These are phyloP conservation scores for Cataglyphis altisquamis DNA, from an alignment of 2,888 invertebrate genomes.

Conservation along the genomic window DNA sequence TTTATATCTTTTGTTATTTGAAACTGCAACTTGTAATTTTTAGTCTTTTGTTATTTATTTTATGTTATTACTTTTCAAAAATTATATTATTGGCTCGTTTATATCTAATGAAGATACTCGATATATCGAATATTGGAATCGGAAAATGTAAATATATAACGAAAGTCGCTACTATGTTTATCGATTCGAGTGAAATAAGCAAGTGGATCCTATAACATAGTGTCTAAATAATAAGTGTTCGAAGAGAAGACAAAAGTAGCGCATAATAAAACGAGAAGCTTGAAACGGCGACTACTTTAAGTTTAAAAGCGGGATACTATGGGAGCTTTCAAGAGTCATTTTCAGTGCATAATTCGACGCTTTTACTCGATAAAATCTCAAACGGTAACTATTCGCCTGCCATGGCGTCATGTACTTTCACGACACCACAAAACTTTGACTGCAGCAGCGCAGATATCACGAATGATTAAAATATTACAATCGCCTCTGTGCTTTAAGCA, in stretches of 20 bases:
- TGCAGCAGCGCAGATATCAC: background rate
- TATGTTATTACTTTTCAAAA: background rate
- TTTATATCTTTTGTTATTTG: background rate
- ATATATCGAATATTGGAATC: background rate
- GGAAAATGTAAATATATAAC: background rate
- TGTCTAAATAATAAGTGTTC: constrained; percentile 37
- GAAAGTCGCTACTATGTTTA: background rate
- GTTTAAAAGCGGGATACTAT: constrained; percentile 42
- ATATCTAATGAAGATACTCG: background rate
- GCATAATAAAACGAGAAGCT: constrained; percentile 46
- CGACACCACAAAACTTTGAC: constrained; percentile 32
- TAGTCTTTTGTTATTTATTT: background rate
- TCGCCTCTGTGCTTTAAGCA: background rate
- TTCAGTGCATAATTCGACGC: constrained; percentile 46
- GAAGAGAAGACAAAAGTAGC: constrained; percentile 25
- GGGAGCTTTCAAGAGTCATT: constrained; percentile 49
- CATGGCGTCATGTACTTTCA: constrained; percentile 24
- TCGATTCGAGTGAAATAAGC: background rate
- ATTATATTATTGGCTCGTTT: background rate
- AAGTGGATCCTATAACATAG: constrained; percentile 14
- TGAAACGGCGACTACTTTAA: constrained; percentile 51
- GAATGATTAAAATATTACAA: constrained; percentile 42
- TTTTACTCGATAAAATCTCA: constrained; percentile 49
- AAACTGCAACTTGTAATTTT: background rate
- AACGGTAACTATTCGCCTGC: background rate